Percentiles rank a stretch among this genome's conserved stretches.
phyloP scores from a whole-genome alignment of 2,888 invertebrate genomes.

The Lepidonotus clava region DNA sequence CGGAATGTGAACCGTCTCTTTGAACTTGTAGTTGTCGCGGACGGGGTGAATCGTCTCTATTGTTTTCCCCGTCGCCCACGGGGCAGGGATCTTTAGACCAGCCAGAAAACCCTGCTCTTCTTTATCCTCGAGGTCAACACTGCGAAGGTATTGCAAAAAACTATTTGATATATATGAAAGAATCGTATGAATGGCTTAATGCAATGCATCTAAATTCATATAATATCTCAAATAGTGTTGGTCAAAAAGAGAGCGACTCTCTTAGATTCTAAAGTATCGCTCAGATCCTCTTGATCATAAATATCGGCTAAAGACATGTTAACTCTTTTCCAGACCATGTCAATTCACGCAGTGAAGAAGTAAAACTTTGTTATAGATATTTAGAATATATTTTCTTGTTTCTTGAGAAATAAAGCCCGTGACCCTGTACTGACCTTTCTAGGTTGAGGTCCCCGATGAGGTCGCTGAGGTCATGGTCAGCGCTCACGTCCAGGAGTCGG shows the following conservation, averaged over 20 bases:
- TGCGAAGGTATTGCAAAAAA: no score
- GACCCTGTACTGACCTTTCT: constrained; percentile 68
- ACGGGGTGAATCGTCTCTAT: constrained; percentile 80
- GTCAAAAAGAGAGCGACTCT: no score
- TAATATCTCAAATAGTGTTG: no score
- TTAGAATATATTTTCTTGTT: no score
- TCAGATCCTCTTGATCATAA: no score
- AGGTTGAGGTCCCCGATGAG: constrained; percentile 73
- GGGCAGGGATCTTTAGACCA: constrained; percentile 79
- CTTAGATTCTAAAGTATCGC: no score
- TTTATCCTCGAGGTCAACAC: constrained; percentile 69
- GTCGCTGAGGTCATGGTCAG: constrained; percentile 71
- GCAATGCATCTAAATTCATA: no score
- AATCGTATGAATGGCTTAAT: no score
- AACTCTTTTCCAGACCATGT: no score
- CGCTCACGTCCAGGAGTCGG: constrained; percentile 65
- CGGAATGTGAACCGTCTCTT: constrained; percentile 80
- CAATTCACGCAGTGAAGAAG: background rate
- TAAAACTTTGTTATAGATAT: background rate
- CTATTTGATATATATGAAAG: no score
- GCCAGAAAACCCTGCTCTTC: constrained; percentile 78
- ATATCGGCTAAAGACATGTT: no score
- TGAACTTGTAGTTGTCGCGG: constrained; percentile 80
- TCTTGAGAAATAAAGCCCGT: no score
- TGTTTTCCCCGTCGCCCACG: constrained; percentile 79